phyloP scores from a whole-genome alignment of 2,888 invertebrate genomes.

The Steinernema hermaphroditum region DNA sequence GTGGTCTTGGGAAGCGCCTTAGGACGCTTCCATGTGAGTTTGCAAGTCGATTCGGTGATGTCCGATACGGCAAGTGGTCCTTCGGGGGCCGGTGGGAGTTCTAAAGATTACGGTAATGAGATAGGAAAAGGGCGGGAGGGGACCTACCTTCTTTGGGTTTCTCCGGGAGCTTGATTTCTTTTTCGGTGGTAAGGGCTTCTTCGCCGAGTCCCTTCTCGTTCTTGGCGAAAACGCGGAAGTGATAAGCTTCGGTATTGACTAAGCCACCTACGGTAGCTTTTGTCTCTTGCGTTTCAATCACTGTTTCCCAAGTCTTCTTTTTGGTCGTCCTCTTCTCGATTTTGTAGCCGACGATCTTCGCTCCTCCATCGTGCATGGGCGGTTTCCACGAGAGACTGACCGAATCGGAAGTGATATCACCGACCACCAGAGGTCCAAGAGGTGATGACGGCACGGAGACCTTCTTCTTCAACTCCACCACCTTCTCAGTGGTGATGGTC shows the following conservation, averaged over 20 bases:
- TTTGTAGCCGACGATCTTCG: conserved; percentile 48
- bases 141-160: conserved; percentile 5
- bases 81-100: conserved; percentile 1
- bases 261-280: not conserved
- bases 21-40: not conserved
- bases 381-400: conserved; percentile 48
- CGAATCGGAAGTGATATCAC: conserved; percentile 39
- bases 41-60: conserved; percentile 5
- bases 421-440: conserved; percentile 43
- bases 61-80: conserved; percentile 20
- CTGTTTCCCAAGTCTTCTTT: conserved; percentile 38
- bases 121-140: no score
- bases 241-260: conserved; percentile 1
- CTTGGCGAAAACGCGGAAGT: conserved; percentile 8
- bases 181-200: not conserved
- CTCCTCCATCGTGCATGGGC: conserved; percentile 55
- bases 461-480: not conserved
- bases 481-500: conserved; percentile 52
- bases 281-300: conserved; percentile 44
- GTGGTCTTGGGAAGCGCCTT: conserved; percentile 6
- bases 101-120: not conserved
- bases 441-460: conserved; percentile 45
- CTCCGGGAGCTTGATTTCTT: not conserved
- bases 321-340: conserved; percentile 49
- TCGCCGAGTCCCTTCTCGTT: conserved; percentile 7